These are phyloP conservation scores for Eufriesea mexicana DNA, from an alignment of 1,140 invertebrate species.

Conservation along the genomic window DNA sequence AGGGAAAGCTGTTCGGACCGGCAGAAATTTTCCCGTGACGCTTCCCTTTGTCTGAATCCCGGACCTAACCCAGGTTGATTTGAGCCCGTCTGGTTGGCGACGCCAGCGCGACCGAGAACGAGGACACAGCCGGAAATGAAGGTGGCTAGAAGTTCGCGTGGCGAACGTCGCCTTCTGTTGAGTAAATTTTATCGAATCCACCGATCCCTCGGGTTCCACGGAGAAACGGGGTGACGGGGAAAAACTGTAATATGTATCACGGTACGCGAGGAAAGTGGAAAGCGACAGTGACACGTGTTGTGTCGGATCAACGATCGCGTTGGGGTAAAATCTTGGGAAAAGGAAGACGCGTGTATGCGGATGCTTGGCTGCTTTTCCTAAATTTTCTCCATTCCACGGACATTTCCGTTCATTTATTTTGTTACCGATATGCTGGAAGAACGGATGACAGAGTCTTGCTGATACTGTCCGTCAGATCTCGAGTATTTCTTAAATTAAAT, in stretches of 20 bases:
- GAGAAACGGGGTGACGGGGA: background rate
- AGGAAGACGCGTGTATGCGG: no score
- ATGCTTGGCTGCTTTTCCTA: no score
- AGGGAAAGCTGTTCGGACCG: constrained; percentile 33
- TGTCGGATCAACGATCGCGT: constrained; percentile 9
- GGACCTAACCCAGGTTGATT: constrained; percentile 55
- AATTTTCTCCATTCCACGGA: no score
- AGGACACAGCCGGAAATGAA: constrained; percentile 26
- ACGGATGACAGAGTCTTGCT: no score
- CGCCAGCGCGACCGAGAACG: background rate
- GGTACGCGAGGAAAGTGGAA: constrained; percentile 10
- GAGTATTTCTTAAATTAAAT: no score
- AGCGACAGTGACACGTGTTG: constrained; percentile 4
- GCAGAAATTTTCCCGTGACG: constrained; percentile 48
- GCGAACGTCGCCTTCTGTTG: constrained; percentile 39
- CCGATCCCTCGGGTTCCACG: background rate
- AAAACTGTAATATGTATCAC: constrained; percentile 24
- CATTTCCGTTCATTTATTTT: no score
- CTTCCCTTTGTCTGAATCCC: constrained; percentile 48
- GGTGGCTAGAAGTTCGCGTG: constrained; percentile 6
- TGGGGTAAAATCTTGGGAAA: background rate
- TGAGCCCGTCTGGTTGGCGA: constrained; percentile 19
- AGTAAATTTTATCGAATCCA: constrained; percentile 44
- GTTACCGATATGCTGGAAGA: no score
- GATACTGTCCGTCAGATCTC: no score